Evolutionary conservation across 1,140 invertebrate genomes (phyloP).

Genomic region (Caerostris darwini): DNA sequence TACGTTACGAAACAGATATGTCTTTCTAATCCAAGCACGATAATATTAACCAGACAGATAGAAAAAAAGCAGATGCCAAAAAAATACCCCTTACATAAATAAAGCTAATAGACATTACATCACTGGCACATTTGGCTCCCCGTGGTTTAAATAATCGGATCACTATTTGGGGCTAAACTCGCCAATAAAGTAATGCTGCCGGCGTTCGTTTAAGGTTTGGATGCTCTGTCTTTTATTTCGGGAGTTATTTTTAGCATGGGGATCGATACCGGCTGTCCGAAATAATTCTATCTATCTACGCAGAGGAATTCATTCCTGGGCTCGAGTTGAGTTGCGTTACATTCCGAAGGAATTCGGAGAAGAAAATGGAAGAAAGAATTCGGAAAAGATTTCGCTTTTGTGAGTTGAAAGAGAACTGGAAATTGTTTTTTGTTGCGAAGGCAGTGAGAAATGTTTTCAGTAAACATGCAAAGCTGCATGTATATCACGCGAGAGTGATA

Average conservation of each 20-base stretch:
- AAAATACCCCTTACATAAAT: too few species aligned
- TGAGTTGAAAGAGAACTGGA: too few species aligned
- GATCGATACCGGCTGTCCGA: neutral
- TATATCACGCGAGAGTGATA: too few species aligned
- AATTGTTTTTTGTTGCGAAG: too few species aligned
- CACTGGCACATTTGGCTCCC: neutral
- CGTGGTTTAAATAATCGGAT: neutral
- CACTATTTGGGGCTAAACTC: constrained; percentile 1
- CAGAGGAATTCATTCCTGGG: neutral
- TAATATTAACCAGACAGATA: neutral
- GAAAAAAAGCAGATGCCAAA: too few species aligned
- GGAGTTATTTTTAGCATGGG: constrained; percentile 47
- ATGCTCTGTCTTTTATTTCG: constrained; percentile 23
- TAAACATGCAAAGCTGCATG: too few species aligned
- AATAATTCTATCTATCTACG: constrained; percentile 33
- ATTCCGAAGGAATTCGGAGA: too few species aligned
- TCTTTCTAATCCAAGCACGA: neutral
- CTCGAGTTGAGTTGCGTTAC: too few species aligned
- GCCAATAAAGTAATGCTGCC: neutral
- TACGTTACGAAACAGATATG: neutral
- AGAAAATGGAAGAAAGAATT: too few species aligned
- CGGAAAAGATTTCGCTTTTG: too few species aligned
- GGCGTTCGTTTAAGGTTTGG: neutral
- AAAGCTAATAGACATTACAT: neutral
- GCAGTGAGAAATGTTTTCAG: too few species aligned